phyloP scores from a whole-genome alignment of 1,140 invertebrate genomes.

The Drosophila insularis region DNA sequence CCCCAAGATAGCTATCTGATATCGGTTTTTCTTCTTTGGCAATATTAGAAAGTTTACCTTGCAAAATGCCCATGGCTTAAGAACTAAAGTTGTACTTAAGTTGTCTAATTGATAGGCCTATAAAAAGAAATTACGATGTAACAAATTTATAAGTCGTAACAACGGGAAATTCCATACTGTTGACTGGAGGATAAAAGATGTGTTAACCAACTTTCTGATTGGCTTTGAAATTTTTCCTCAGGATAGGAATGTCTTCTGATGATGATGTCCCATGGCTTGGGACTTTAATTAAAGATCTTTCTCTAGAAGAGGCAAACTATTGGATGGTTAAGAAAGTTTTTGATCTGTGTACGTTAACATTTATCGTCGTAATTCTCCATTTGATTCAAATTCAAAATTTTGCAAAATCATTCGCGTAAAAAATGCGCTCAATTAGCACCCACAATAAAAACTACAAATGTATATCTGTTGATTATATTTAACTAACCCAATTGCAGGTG shows the following conservation, averaged over 20 bases:
- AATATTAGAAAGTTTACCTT: background rate
- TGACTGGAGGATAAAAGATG: too few relatives aligned
- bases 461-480: constrained; percentile 49
- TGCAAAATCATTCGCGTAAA: background rate
- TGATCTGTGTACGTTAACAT: background rate
- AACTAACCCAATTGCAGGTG: constrained; percentile 56
- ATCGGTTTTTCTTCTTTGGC: background rate
- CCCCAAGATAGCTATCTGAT: background rate
- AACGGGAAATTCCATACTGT: too few relatives aligned
- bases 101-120: background rate
- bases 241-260: too few relatives aligned
- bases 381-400: background rate
- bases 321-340: background rate
- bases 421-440: constrained; percentile 4
- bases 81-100: background rate
- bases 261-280: too few relatives aligned
- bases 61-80: background rate
- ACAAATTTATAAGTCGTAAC: too few relatives aligned
- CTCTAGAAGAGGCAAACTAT: background rate
- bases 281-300: too few relatives aligned
- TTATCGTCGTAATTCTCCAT: background rate
- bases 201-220: too few relatives aligned
- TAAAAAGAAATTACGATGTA: background rate
- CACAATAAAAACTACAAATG: constrained; percentile 15
- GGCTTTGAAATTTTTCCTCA: too few relatives aligned